Conservation (phyloP, 1,140 invertebrate genomes). For the Maconellicoccus hirsutus region DNA sequence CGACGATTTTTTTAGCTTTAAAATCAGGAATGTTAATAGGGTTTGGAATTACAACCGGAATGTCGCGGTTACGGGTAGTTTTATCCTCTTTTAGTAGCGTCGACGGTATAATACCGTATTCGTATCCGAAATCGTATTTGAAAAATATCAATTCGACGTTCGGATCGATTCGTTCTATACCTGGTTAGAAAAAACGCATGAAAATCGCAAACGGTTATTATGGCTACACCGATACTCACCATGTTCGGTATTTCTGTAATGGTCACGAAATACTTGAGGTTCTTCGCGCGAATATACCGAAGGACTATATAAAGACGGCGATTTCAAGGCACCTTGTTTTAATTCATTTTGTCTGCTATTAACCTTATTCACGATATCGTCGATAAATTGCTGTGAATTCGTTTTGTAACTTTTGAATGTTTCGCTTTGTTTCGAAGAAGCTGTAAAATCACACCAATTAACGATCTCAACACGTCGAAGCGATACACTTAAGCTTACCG, state of each 20-base stretch:
- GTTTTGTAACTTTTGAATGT: slow-evolving; percentile 51
- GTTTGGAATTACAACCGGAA: background rate
- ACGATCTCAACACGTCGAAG: too few species aligned
- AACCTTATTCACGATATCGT: slow-evolving; percentile 50
- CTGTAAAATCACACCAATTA: too few species aligned
- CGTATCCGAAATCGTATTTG: slow-evolving; percentile 73
- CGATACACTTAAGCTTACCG: too few species aligned
- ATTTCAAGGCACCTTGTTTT: slow-evolving; percentile 11
- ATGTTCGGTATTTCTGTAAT: slow-evolving; percentile 53
- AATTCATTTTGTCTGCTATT: slow-evolving; percentile 2
- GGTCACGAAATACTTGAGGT: slow-evolving; percentile 55
- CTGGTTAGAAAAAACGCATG: slow-evolving; percentile 34
- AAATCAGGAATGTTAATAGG: background rate
- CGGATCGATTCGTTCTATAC: slow-evolving; percentile 62
- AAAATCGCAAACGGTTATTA: too few species aligned
- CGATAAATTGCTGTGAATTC: slow-evolving; percentile 55
- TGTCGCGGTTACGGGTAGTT: slow-evolving; percentile 25
- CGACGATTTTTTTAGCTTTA: background rate
- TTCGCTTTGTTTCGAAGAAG: slow-evolving; percentile 3
- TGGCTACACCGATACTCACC: slow-evolving; percentile 49
- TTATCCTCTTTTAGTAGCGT: slow-evolving; percentile 50
- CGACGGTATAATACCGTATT: slow-evolving; percentile 60
- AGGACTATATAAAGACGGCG: slow-evolving; percentile 7
- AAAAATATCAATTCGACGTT: slow-evolving; percentile 67
- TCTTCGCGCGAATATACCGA: slow-evolving; percentile 34